Base-by-base conservation (phyloP, 1,140 invertebrate species). In the Anastrepha ludens region DNA sequence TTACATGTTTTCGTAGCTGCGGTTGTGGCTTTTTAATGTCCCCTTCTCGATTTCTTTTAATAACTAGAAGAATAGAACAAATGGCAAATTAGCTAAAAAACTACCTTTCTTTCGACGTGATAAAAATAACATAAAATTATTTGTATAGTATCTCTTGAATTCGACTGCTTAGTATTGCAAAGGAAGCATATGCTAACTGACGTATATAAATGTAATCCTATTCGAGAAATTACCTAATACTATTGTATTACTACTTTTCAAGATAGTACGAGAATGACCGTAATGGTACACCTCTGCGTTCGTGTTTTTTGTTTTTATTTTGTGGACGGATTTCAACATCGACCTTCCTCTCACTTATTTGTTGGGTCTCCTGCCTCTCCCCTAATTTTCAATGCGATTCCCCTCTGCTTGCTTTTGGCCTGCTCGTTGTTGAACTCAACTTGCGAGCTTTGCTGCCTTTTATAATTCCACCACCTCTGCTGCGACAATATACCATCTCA, bases 361-460 rank as follows among this genome's bases (percentile, higher is more conserved):
- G 17, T 81, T 81, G 11, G 47, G 15, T 58, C n/a, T 44, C 17
- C 55, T 81, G 20, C 47, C 20, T n/a, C 9, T 55, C 74, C 47
- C 74, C 7, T 58, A 15, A 81, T 17, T 55, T 29, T 81, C 8
- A 9, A 20, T 55, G 17, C 44, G 0, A 47, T n/a, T 81, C 44
- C 44, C 20, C 74, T 11, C 39, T 81, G 29, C 67, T 74, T 44
- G 41, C 67, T 74, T 11, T 44, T 6, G n/a, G 29, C 20, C 15
- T 20, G 17, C 74, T 5, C 74, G 74, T 47, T 41, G 44, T 55
- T 81, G 47, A 55, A 81, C 47, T 20, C 74, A 81, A 81, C 17
- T 81, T 81, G 55, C 74, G 47, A 81, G 74, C n/a, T 81, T 81
- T 58, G n/a, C 20, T 81, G 44, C 47, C 74, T 81, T 81, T 55